Evolutionary conservation across 2,888 invertebrate species (phyloP), one percentile per base, ranked within the genome.

Genomic region (Cistogaster globosa): DNA sequence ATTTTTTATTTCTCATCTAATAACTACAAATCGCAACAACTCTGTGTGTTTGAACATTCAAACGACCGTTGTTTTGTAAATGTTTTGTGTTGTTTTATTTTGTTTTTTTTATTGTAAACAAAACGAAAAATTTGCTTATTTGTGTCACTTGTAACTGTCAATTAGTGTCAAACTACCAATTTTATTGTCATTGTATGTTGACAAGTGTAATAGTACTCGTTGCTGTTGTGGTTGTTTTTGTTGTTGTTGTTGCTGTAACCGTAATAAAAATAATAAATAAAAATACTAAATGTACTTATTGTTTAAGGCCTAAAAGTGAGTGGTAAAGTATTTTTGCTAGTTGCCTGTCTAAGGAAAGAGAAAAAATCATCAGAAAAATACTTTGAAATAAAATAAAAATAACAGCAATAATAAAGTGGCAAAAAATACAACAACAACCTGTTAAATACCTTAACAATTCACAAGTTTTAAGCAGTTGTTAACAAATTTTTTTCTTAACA

Each of bases 161-260:
- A 88, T 88, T 88, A 88, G 87, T 88, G 88, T 87, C 88, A 88
- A 86, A 86, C 87, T 85, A 81, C 80, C 84, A 87, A 87, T 88
- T 88, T 87, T 87, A 87, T 86, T 87, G 87, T 87, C 88, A 87
- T 84, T 86, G 82, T 83, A 71, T 55, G 71, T 79, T 86, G 87
- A 87, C 86, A 87, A 87, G 86, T 86, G 82, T 72, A 80, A 76
- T 76, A 77, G 80, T 84, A 77, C 76, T 65, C 48, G 58, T 16
- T 53, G 42, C n/a, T n/a, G n/a, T n/a, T n/a, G n/a, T n/a, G n/a
- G n/a, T n/a, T n/a, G n/a, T n/a, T n/a, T n/a, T n/a, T n/a, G n/a
- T 42, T 42, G 12, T 42, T 51, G 32, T 32, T 5, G 32, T 32
- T 5, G 6, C 8, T 5, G 6, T 32, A 67, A 55, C 9, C 18